Evolutionary conservation across 2,797 vertebrate species (phyloP).

Genomic region (Eleutherodactylus coqui): DNA sequence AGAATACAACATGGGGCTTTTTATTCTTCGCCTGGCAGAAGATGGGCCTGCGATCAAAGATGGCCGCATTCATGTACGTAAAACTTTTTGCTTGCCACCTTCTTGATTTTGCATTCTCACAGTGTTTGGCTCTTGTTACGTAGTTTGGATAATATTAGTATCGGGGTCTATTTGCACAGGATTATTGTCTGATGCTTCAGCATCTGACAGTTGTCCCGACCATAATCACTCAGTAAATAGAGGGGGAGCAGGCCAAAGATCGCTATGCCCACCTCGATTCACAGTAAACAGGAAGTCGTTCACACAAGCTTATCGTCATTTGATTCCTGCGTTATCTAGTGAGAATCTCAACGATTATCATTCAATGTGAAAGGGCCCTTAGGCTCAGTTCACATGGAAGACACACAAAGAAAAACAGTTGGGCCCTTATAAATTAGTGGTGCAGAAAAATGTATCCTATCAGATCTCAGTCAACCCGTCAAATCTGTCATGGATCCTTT

Average conservation of each 20-base stretch:
- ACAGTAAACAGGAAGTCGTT: too few species aligned
- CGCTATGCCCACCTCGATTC: too few species aligned
- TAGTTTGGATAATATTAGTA: background rate
- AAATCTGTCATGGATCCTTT: background rate
- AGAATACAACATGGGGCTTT: slow-evolving; percentile 98
- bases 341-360: too few species aligned
- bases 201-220: too few species aligned
- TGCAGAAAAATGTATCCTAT: background rate
- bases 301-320: too few species aligned
- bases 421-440: background rate
- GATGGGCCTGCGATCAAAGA: slow-evolving; percentile 93
- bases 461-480: background rate
- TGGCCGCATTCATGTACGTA: slow-evolving; percentile 91
- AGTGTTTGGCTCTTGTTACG: background rate
- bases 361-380: too few species aligned
- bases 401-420: background rate
- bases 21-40: slow-evolving; percentile 94
- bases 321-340: too few species aligned
- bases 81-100: background rate
- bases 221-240: too few species aligned
- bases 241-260: too few species aligned
- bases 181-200: too few species aligned
- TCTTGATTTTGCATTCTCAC: background rate
- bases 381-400: background rate
- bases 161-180: too few species aligned